Conservation (phyloP, 1,140 invertebrate species). For the Brevipalpus yothersi region DNA sequence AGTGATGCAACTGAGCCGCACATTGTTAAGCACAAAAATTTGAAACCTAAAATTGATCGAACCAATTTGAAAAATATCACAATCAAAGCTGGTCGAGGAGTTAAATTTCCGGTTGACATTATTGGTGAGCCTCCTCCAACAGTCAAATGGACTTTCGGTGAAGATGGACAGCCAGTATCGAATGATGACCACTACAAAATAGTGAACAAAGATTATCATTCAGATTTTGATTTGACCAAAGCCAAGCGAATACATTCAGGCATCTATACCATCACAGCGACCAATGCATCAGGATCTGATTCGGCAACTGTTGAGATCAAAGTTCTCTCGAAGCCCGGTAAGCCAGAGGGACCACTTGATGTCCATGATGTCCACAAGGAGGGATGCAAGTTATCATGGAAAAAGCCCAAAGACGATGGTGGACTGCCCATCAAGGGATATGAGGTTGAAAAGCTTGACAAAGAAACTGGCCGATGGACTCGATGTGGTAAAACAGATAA, state of each 20-base stretch:
- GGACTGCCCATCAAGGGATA: slow-evolving; percentile 71
- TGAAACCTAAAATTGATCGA: slow-evolving; percentile 21
- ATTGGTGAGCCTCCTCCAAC: slow-evolving; percentile 89
- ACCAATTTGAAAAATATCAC: slow-evolving; percentile 43
- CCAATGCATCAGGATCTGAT: slow-evolving; percentile 21
- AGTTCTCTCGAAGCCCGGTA: slow-evolving; percentile 42
- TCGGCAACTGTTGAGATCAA: slow-evolving; percentile 23
- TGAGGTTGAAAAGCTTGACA: slow-evolving; percentile 77
- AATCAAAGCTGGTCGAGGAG: slow-evolving; percentile 45
- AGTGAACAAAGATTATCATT: slow-evolving; percentile 76
- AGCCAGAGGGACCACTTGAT: slow-evolving; percentile 58
- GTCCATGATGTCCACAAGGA: slow-evolving; percentile 75
- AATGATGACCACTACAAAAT: slow-evolving; percentile 58
- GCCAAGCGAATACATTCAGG: slow-evolving; percentile 71
- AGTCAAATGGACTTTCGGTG: slow-evolving; percentile 45
- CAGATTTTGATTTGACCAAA: slow-evolving; percentile 77
- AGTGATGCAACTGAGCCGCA: slow-evolving; percentile 23
- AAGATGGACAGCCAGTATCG: neutral
- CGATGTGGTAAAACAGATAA: slow-evolving; percentile 38
- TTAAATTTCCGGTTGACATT: slow-evolving; percentile 66
- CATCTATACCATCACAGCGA: slow-evolving; percentile 62
- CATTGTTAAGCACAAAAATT: slow-evolving; percentile 3
- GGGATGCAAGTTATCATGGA: slow-evolving; percentile 73
- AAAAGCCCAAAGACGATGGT: slow-evolving; percentile 56
- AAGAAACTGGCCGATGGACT: slow-evolving; percentile 44